Evolutionary conservation across 2,113 vertebrate genomes (phyloP).

Genomic region (Ivindomyrus marchei): DNA sequence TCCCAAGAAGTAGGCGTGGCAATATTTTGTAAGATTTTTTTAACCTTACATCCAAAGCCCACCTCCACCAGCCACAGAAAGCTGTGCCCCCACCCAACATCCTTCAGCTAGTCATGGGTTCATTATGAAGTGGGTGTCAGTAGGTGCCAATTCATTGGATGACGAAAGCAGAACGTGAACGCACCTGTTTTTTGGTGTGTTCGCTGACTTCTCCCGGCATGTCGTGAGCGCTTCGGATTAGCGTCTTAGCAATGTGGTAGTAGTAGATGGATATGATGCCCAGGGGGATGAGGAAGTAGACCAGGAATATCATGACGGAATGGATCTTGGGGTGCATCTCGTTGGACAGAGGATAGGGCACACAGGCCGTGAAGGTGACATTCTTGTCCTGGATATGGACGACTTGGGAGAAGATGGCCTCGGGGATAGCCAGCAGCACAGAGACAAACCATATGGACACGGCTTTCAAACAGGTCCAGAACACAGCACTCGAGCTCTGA

Average conservation of each 20-base stretch:
- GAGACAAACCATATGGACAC: conserved; percentile 81
- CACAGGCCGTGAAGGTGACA: conserved; percentile 75
- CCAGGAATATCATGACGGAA: conserved; percentile 84
- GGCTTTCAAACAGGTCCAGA: conserved; percentile 80
- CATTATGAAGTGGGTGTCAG: neutral
- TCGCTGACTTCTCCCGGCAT: conserved; percentile 88
- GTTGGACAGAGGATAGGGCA: conserved; percentile 81
- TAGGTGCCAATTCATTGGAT: neutral
- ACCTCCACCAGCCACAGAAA: neutral
- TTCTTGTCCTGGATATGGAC: conserved; percentile 68
- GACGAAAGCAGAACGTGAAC: neutral
- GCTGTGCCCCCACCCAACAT: neutral
- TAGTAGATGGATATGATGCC: conserved; percentile 84
- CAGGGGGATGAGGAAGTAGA: conserved; percentile 88
- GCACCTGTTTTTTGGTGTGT: conserved; percentile 86
- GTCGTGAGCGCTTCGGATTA: conserved; percentile 83
- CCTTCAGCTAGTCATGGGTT: neutral
- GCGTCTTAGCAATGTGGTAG: conserved; percentile 83
- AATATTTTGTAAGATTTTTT: neutral
- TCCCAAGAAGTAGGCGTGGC: neutral
- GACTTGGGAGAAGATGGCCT: conserved; percentile 84
- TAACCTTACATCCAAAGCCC: neutral
- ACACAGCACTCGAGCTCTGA: conserved; percentile 75
- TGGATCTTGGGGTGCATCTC: conserved; percentile 87
- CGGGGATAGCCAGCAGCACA: conserved; percentile 75